Conservation (phyloP, 1,140 invertebrate genomes). For the Lineus longissimus region DNA sequence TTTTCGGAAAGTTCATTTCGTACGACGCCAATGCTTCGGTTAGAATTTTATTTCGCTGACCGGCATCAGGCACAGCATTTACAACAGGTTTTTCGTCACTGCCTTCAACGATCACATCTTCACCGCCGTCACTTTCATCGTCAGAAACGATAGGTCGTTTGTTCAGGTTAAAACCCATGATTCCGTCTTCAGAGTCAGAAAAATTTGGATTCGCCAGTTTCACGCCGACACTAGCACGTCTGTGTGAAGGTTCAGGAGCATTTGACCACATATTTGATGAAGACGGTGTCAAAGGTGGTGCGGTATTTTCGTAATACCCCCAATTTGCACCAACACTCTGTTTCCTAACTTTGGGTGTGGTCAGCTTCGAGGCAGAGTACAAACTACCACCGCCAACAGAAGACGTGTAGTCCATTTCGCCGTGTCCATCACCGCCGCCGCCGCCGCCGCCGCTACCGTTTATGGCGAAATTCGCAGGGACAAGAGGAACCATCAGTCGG, state of each 20-base stretch:
- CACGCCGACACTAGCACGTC: neutral
- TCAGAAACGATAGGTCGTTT: no score
- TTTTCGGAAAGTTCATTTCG: neutral
- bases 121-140: neutral
- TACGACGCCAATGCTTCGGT: neutral
- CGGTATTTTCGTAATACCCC: neutral
- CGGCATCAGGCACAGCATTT: neutral
- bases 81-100: neutral
- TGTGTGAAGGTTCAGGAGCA: neutral
- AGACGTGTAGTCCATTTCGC: neutral
- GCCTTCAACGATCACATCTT: neutral
- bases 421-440: neutral
- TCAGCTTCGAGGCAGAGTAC: no score
- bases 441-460: neutral
- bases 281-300: neutral
- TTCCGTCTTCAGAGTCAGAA: no score
- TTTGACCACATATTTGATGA: neutral
- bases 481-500: neutral
- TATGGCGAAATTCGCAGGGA: neutral
- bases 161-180: no score
- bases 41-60: neutral
- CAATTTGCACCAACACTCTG: neutral
- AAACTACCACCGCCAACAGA: neutral
- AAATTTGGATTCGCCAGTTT: neutral
- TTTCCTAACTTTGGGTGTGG: no score